These are phyloP conservation scores for Lymantria dispar DNA, from an alignment of 2,888 invertebrate genomes.

Conservation along the genomic window DNA sequence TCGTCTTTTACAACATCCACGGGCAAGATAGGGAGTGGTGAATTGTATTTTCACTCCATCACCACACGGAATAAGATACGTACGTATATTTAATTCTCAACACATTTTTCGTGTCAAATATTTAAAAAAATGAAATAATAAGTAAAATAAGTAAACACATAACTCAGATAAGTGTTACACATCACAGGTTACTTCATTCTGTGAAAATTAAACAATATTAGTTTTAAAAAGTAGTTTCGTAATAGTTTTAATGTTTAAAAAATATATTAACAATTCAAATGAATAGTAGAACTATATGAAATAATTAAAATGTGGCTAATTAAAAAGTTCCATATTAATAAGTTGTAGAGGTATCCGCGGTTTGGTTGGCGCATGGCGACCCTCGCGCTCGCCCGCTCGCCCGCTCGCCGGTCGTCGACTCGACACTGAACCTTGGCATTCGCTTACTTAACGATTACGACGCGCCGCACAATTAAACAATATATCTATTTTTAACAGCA, in stretches of 20 bases:
- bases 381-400: constrained; percentile 9
- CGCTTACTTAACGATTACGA: constrained; percentile 40
- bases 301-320: not conserved
- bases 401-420: constrained; percentile 63
- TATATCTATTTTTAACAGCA: not conserved
- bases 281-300: not conserved
- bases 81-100: too few relatives aligned
- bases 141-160: not conserved
- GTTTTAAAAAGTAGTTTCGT: not conserved
- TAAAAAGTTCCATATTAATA: not conserved
- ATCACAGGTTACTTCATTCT: not conserved
- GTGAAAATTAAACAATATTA: not conserved
- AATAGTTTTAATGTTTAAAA: not conserved
- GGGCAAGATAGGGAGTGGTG: too few relatives aligned
- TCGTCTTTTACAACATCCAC: too few relatives aligned
- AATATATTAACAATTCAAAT: not conserved
- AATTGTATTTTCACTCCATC: too few relatives aligned
- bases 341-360: constrained; percentile 9
- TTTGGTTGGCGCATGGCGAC: constrained; percentile 38
- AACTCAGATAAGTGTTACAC: not conserved
- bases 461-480: not conserved
- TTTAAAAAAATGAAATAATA: too few relatives aligned
- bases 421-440: constrained; percentile 59
- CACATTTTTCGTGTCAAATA: too few relatives aligned
- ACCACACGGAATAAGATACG: too few relatives aligned